Evolutionary conservation across 2,888 invertebrate species (phyloP).

Genomic region (Himalopsyche anomala): DNA sequence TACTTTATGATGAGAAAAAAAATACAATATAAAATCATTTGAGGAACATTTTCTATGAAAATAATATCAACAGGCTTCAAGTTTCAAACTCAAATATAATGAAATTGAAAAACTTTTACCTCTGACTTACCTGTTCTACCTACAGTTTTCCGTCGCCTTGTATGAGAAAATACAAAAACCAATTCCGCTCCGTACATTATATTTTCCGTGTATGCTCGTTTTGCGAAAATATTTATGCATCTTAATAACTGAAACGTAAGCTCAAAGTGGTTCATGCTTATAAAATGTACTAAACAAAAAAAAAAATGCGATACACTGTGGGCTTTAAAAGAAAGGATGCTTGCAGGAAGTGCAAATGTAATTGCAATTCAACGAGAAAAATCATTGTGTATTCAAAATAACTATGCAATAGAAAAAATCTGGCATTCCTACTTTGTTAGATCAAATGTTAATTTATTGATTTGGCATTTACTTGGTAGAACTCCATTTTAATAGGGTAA

Average conservation of each 20-base stretch:
- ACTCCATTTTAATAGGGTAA: too few species aligned
- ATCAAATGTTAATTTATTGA: too few species aligned
- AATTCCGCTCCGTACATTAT: constrained; percentile 27
- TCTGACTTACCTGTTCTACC: constrained; percentile 8
- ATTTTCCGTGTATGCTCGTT: constrained; percentile 40
- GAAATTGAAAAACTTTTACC: constrained; percentile 59
- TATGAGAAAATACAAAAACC: constrained; percentile 40
- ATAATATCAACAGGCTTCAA: constrained; percentile 41
- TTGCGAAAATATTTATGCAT: constrained; percentile 40
- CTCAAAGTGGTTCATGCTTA: constrained; percentile 42
- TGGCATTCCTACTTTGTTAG: neutral
- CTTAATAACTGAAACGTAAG: constrained; percentile 40
- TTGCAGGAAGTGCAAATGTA: constrained; percentile 35
- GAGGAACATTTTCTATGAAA: neutral
- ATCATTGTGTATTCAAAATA: neutral
- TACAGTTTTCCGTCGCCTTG: constrained; percentile 21
- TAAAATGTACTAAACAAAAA: constrained; percentile 27
- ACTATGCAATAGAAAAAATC: neutral
- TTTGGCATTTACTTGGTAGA: too few species aligned
- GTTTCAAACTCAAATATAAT: constrained; percentile 47
- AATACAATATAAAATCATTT: constrained; percentile 33
- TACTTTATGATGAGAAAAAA: neutral
- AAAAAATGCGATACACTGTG: neutral
- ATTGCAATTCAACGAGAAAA: constrained; percentile 24
- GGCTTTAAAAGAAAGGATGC: neutral